phyloP scores from a whole-genome alignment of 2,888 invertebrate genomes.

The Nasonia oneida region DNA sequence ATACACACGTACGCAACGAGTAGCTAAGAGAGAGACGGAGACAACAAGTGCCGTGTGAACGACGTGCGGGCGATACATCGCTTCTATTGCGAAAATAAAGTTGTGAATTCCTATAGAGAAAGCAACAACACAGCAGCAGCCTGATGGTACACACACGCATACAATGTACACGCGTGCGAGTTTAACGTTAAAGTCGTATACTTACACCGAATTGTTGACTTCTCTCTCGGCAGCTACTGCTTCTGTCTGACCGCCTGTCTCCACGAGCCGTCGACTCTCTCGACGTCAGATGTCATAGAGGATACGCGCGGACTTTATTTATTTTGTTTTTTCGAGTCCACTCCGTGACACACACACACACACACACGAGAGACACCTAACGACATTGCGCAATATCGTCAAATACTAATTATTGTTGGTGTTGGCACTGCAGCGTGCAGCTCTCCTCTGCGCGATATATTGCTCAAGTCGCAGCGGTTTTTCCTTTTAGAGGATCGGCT shows the following conservation, averaged over 20 bases:
- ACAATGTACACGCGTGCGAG: slow-evolving; percentile 28
- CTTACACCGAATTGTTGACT: neutral
- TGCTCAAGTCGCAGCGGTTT: slow-evolving; percentile 12
- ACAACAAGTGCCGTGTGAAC: slow-evolving; percentile 55
- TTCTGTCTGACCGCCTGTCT: neutral
- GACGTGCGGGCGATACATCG: slow-evolving; percentile 55
- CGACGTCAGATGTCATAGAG: neutral
- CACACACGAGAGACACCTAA: neutral
- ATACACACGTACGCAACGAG: slow-evolving; percentile 24
- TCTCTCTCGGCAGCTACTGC: neutral
- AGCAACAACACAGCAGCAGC: slow-evolving; percentile 24
- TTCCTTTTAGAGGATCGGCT: slow-evolving; percentile 36
- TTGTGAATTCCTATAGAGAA: slow-evolving; percentile 60
- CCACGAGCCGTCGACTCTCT: neutral
- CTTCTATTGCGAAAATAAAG: slow-evolving; percentile 55
- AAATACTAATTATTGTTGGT: slow-evolving; percentile 54
- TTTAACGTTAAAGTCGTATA: slow-evolving; percentile 19
- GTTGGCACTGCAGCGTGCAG: neutral
- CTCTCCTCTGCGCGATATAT: neutral
- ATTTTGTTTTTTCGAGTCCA: slow-evolving; percentile 1
- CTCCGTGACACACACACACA: neutral
- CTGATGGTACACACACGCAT: slow-evolving; percentile 33
- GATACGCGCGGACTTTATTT: slow-evolving; percentile 5
- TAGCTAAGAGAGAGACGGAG: neutral
- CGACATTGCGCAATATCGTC: slow-evolving; percentile 41